Conservation (phyloP, 2,888 invertebrate species). For the Erannis defoliaria region DNA sequence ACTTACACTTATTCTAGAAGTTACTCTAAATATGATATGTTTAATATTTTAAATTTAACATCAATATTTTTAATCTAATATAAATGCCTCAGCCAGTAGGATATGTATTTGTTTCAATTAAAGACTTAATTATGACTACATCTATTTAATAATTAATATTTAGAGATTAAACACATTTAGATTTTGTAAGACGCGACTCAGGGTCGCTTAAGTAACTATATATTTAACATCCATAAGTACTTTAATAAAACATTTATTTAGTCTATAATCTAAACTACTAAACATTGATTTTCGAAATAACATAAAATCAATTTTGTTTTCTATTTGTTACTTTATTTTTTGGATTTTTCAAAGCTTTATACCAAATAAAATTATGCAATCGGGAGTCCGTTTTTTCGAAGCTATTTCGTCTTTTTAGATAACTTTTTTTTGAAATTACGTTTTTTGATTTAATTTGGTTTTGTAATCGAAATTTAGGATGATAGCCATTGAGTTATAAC, state of each 20-base stretch:
- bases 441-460: slow-evolving; percentile 11
- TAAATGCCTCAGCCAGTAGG: slow-evolving; percentile 86
- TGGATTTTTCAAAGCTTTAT: slow-evolving; percentile 57
- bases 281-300: slow-evolving; percentile 45
- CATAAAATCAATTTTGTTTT: slow-evolving; percentile 34
- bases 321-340: slow-evolving; percentile 46
- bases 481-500: not conserved
- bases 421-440: slow-evolving; percentile 57
- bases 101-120: slow-evolving; percentile 83
- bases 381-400: slow-evolving; percentile 74
- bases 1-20: slow-evolving; percentile 51
- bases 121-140: slow-evolving; percentile 69
- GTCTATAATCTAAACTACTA: slow-evolving; percentile 56
- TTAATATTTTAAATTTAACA: slow-evolving; percentile 66
- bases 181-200: slow-evolving; percentile 60
- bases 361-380: slow-evolving; percentile 69
- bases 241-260: slow-evolving; percentile 54
- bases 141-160: slow-evolving; percentile 63
- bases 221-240: slow-evolving; percentile 67
- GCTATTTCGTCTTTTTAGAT: slow-evolving; percentile 61
- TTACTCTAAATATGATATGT: slow-evolving; percentile 62
- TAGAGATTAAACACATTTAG: slow-evolving; percentile 73
- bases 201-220: slow-evolving; percentile 43
- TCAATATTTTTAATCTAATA: slow-evolving; percentile 69
- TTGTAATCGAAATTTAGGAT: not conserved